A percentile compares a stretch with the other conserved stretches of the same genome.
Evolutionary conservation across 2,888 invertebrate genomes (phyloP).

Genomic region (Agrotis clavis): DNA sequence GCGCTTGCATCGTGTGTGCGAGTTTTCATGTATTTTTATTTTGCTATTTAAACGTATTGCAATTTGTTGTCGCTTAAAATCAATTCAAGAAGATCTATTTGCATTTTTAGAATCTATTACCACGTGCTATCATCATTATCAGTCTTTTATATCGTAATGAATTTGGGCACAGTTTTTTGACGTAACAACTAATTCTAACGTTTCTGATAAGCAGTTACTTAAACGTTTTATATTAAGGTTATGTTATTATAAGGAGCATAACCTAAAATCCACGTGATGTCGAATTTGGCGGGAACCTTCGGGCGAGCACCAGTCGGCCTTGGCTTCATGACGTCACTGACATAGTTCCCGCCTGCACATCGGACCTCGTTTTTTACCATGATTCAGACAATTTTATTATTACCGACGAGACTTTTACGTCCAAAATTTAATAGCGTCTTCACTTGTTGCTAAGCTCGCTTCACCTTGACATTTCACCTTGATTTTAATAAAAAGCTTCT

Average conservation of each 20-base stretch:
- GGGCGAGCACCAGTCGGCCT: conserved; percentile 85
- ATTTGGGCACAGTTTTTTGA: conserved; percentile 8
- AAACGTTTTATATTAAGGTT: conserved; percentile 58
- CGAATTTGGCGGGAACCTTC: conserved; percentile 85
- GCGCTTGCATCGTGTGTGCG: conserved; percentile 36
- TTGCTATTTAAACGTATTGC: conserved; percentile 40
- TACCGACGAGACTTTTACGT: conserved; percentile 63
- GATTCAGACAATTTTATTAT: conserved; percentile 76
- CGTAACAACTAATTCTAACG: conserved; percentile 18
- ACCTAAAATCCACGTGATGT: conserved; percentile 69
- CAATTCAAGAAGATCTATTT: conserved; percentile 5
- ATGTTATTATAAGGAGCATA: conserved; percentile 69
- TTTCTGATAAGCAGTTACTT: conserved; percentile 30
- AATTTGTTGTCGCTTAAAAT: conserved; percentile 24
- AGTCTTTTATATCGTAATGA: conserved; percentile 27
- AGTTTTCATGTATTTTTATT: conserved; percentile 47
- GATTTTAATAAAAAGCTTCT: conserved; percentile 47
- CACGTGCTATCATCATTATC: conserved; percentile 30
- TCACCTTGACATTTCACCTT: conserved; percentile 63
- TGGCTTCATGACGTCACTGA: conserved; percentile 88
- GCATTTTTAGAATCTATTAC: conserved; percentile 7
- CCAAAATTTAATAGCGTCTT: conserved; percentile 38
- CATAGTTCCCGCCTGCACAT: conserved; percentile 87
- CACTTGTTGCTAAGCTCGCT: conserved; percentile 53
- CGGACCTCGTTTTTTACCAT: conserved; percentile 79